Base-by-base conservation (phyloP, 2,888 invertebrate species). In the Oligia latruncula region DNA sequence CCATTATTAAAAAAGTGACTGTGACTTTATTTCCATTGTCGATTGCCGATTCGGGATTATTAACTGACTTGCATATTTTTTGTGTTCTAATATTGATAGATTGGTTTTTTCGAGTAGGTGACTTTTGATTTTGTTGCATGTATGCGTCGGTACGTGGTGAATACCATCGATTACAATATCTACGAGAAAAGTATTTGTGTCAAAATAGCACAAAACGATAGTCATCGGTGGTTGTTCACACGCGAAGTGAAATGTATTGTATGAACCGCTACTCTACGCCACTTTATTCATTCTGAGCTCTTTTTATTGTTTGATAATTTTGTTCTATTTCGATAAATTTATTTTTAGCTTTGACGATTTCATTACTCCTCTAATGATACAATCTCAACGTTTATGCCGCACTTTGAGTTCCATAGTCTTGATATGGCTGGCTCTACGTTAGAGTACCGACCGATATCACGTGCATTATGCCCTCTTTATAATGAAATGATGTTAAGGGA, bases 11-110 rank as follows among this genome's bases (percentile, higher is more conserved):
- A 97, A 97, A 97, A 97, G 95, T 96, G 96, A 97, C 97, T 96
- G 95, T 95, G 95, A 96, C 96, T 96, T 96, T 97, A 97, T 97
- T 97, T 96, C 96, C 93, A 97, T 97, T 97, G 97, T 97, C 93
- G 95, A 96, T 95, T 96, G 96, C 95, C 95, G 95, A 96, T 96
- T 96, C 95, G 93, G 96, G 95, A 96, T 97, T 97, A 97, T 96
- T 96, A 96, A 96, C 95, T 97, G 97, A 97, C 97, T 97, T 97
- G 97, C 97, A 96, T 96, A 95, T 96, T 96, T 97, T 97, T 97
- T 97, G 96, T 97, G 95, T 96, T 95, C 94, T 97, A 96, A 96
- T 97, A 96, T 97, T 97, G 97, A 97, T 97, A 96, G 97, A 97
- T 97, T 93, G 95, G 94, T 95, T 96, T 95, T 95, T 96, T 96